A percentile compares a stretch with the other conserved stretches of the same genome.
Evolutionary conservation across 2,888 invertebrate species (phyloP).

Genomic region (Protodeltote pygarga): DNA sequence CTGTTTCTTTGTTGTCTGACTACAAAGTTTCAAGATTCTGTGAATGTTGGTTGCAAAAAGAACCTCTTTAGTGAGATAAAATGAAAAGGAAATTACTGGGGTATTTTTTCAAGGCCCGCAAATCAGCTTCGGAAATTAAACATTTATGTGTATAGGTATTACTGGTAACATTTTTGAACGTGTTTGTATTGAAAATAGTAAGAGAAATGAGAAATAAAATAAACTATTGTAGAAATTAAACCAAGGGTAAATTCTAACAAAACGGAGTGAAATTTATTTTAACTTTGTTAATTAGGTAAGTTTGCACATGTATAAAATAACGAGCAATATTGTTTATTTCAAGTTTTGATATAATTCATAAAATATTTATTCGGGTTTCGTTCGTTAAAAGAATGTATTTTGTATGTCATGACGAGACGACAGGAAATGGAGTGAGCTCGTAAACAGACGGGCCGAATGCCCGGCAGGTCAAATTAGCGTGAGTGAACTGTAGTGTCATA

Average conservation of each 20-base stretch:
- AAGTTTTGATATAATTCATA: not conserved
- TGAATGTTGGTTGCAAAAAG: constrained; percentile 9
- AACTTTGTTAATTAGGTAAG: constrained; percentile 15
- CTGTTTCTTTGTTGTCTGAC: constrained; percentile 9
- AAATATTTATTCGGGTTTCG: not conserved
- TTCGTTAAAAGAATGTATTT: constrained; percentile 21
- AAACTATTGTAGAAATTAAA: too few species aligned
- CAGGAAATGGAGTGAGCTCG: constrained; percentile 42
- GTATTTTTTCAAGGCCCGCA: constrained; percentile 14
- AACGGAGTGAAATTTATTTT: constrained; percentile 7
- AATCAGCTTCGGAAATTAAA: constrained; percentile 39
- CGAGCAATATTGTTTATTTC: too few species aligned
- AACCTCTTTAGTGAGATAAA: constrained; percentile 5
- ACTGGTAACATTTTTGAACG: not conserved
- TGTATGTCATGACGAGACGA: constrained; percentile 21
- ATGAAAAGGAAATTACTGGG: constrained; percentile 19
- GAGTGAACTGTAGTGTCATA: constrained; percentile 32
- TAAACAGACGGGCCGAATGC: constrained; percentile 28
- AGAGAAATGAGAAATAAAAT: constrained; percentile 1
- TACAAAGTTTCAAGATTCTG: constrained; percentile 5
- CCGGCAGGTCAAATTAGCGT: constrained; percentile 32
- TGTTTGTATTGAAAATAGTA: not conserved
- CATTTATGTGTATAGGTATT: constrained; percentile 18
- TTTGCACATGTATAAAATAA: too few species aligned
- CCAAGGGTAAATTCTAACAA: not conserved